A percentile compares a stretch with the other conserved stretches of the same genome.
phyloP scores from a whole-genome alignment of 2,888 invertebrate genomes.

The Apodemia duryi region DNA sequence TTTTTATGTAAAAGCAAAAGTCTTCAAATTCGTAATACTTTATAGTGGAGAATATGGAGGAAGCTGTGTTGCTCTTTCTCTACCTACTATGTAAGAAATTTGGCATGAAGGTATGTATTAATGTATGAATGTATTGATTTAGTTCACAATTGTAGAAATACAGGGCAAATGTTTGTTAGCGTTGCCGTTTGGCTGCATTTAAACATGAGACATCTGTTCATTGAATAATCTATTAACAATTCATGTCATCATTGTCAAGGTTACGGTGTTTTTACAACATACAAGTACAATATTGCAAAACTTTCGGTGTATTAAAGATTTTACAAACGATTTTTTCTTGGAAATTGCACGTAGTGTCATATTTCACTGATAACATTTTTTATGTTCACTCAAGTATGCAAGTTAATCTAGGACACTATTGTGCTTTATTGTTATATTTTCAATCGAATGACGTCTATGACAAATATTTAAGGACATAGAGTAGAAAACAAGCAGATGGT shows the following conservation, averaged over 20 bases:
- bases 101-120: too few species aligned
- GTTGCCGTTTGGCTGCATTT: too few species aligned
- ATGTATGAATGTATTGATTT: too few species aligned
- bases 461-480: too few species aligned
- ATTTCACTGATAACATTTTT: slow-evolving; percentile 23
- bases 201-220: slow-evolving; percentile 15
- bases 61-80: too few species aligned
- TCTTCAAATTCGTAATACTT: too few species aligned
- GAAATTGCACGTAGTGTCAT: slow-evolving; percentile 27
- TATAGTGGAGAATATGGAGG: too few species aligned
- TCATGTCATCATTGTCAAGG: slow-evolving; percentile 50
- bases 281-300: slow-evolving; percentile 48
- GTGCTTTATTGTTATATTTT: neutral
- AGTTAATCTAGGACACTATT: slow-evolving; percentile 2
- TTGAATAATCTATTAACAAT: slow-evolving; percentile 22
- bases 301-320: slow-evolving; percentile 36
- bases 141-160: too few species aligned
- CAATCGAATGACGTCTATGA: neutral
- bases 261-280: slow-evolving; percentile 42
- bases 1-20: too few species aligned
- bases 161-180: too few species aligned
- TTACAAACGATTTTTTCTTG: slow-evolving; percentile 39
- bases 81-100: too few species aligned
- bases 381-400: neutral
- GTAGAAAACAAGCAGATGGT: too few species aligned